A percentile compares a stretch with the other conserved stretches of the same genome.
phyloP scores from a whole-genome alignment of 2,888 invertebrate genomes.

The Litoditis marina region DNA sequence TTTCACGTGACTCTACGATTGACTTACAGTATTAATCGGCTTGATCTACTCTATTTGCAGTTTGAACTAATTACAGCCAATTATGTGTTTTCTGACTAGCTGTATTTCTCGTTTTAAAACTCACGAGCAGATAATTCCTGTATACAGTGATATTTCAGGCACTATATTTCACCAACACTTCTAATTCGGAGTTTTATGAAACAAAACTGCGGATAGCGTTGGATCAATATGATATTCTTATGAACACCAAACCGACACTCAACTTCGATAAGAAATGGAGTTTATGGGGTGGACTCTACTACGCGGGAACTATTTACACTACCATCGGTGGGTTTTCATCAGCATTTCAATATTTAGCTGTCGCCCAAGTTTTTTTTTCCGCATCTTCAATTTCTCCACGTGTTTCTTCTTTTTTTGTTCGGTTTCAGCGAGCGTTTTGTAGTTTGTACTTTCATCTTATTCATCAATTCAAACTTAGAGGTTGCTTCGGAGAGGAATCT shows the following conservation, averaged over 20 bases:
- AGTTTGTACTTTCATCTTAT: neutral
- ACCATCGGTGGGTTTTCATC: slow-evolving; percentile 67
- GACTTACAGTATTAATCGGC: too few species aligned
- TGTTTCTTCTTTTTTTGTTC: neutral
- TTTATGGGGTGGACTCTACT: slow-evolving; percentile 64
- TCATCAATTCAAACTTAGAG: neutral
- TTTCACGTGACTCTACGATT: too few species aligned
- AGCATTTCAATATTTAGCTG: too few species aligned
- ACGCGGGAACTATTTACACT: slow-evolving; percentile 64
- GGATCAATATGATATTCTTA: slow-evolving; percentile 31
- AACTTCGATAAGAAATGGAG: slow-evolving; percentile 45
- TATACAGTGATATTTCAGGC: slow-evolving; percentile 18
- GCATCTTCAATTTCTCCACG: neutral
- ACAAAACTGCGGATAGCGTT: slow-evolving; percentile 28
- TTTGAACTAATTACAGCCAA: too few species aligned
- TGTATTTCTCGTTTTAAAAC: too few species aligned
- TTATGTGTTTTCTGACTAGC: too few species aligned
- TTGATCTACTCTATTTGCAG: too few species aligned
- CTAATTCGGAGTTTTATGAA: slow-evolving; percentile 27
- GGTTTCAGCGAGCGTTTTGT: neutral
- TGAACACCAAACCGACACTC: slow-evolving; percentile 33
- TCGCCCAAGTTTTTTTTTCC: slow-evolving; percentile 10
- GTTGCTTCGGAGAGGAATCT: too few species aligned
- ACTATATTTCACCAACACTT: slow-evolving; percentile 19
- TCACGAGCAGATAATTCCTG: too few species aligned